Evolutionary conservation across 2,888 invertebrate species (phyloP).

Genomic region (Miltochrista miniata): DNA sequence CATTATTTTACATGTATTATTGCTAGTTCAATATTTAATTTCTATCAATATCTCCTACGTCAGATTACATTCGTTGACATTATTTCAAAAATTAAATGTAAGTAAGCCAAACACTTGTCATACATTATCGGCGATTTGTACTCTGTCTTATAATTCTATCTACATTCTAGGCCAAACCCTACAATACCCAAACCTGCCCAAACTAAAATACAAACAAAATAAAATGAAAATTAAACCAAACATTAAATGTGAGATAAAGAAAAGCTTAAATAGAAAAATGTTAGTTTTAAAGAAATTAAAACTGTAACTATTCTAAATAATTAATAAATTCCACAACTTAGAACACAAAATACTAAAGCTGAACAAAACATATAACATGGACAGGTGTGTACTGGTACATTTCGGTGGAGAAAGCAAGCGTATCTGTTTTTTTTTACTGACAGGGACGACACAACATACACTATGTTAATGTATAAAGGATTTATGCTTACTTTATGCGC

Average conservation of each 20-base stretch:
- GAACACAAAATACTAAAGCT: conserved; percentile 58
- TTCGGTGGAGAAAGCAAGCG: conserved; percentile 60
- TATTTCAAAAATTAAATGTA: conserved; percentile 79
- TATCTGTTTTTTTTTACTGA: conserved; percentile 51
- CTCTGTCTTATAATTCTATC: conserved; percentile 82
- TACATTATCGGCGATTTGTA: conserved; percentile 81
- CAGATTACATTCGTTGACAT: conserved; percentile 85
- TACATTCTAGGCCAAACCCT: conserved; percentile 84
- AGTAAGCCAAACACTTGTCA: conserved; percentile 79
- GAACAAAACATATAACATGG: conserved; percentile 47
- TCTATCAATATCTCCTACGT: conserved; percentile 82
- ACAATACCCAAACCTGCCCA: conserved; percentile 84
- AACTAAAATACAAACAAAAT: conserved; percentile 66
- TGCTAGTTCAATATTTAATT: conserved; percentile 84
- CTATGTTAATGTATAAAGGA: conserved; percentile 46
- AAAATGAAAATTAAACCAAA: conserved; percentile 61
- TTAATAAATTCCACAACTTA: conserved; percentile 56
- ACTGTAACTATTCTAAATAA: conserved; percentile 77
- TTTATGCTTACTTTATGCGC: conserved; percentile 42
- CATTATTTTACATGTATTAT: conserved; percentile 74
- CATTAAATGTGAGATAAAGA: conserved; percentile 64
- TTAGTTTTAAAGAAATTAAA: conserved; percentile 66
- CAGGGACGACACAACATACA: conserved; percentile 78
- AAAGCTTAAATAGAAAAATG: conserved; percentile 65
- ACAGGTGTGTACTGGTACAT: conserved; percentile 61